Conservation (phyloP, 2,888 invertebrate genomes). For the Tyria jacobaeae region DNA sequence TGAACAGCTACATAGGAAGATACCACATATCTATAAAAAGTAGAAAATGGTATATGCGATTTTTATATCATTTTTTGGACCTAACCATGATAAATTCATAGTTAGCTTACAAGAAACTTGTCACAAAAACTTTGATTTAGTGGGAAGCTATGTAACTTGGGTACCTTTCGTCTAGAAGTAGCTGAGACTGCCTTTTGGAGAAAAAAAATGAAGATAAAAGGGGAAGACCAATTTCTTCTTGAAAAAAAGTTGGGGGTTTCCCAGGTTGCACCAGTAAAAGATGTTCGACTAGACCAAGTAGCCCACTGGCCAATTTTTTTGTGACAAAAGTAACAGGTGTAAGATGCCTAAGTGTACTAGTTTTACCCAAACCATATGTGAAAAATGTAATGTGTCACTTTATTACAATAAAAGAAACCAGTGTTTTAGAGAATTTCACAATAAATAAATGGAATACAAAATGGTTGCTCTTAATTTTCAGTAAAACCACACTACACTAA, state of each 20-base stretch:
- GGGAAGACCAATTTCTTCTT: too few species aligned
- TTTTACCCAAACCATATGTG: neutral
- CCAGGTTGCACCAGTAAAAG: slow-evolving; percentile 21
- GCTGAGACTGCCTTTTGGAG: slow-evolving; percentile 3
- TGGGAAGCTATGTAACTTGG: slow-evolving; percentile 1
- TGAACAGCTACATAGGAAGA: too few species aligned
- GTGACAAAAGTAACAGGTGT: slow-evolving; percentile 23
- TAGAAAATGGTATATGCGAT: too few species aligned
- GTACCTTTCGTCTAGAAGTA: slow-evolving; percentile 1
- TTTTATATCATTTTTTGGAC: too few species aligned
- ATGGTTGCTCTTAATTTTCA: neutral
- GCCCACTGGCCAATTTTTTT: slow-evolving; percentile 26
- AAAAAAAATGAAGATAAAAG: too few species aligned
- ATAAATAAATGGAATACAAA: neutral
- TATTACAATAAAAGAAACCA: neutral
- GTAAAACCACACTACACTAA: neutral
- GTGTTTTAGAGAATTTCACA: neutral
- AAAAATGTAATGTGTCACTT: neutral
- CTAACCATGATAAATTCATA: too few species aligned
- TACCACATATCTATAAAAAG: too few species aligned
- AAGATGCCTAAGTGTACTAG: slow-evolving; percentile 23
- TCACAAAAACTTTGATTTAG: neutral
- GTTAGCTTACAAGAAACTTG: neutral
- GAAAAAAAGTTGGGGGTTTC: neutral
- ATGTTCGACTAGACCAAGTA: slow-evolving; percentile 23